Conservation (phyloP, 1,140 invertebrate genomes). For the Cherax destructor region DNA sequence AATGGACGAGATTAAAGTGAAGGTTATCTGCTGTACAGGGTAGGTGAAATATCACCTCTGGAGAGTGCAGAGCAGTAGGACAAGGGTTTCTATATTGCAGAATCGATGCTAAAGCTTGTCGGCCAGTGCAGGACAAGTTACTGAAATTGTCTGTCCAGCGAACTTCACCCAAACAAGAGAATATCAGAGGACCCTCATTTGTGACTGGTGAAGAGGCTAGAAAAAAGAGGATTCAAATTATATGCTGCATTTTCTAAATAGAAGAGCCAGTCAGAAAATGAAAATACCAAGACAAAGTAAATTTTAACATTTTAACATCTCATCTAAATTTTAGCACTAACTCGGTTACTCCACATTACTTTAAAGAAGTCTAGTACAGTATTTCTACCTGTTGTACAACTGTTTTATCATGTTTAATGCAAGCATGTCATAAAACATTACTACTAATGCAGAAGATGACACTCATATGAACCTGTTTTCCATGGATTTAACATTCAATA, state of each 20-base stretch:
- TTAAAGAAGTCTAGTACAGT: no score
- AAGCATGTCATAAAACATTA: background rate
- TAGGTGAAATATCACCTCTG: background rate
- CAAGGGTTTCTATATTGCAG: constrained; percentile 1
- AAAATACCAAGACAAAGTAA: no score
- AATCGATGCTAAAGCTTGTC: background rate
- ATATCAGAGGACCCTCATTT: constrained; percentile 1
- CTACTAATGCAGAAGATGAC: background rate
- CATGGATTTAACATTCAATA: background rate
- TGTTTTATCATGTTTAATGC: background rate
- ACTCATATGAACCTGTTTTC: background rate
- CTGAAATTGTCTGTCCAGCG: background rate
- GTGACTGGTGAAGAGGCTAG: background rate
- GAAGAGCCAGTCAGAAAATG: background rate
- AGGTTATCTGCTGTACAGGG: constrained; percentile 29
- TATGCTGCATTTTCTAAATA: background rate
- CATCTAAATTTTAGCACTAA: no score
- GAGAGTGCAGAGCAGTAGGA: background rate
- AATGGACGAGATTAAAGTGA: constrained; percentile 9
- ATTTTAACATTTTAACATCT: no score
- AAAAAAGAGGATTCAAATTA: background rate
- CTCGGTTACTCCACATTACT: no score
- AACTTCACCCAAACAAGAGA: constrained; percentile 13
- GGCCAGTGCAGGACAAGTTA: background rate
- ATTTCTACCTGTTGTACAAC: background rate